Base-by-base conservation (phyloP, 2,888 invertebrate species). In the Papilio gigon region DNA sequence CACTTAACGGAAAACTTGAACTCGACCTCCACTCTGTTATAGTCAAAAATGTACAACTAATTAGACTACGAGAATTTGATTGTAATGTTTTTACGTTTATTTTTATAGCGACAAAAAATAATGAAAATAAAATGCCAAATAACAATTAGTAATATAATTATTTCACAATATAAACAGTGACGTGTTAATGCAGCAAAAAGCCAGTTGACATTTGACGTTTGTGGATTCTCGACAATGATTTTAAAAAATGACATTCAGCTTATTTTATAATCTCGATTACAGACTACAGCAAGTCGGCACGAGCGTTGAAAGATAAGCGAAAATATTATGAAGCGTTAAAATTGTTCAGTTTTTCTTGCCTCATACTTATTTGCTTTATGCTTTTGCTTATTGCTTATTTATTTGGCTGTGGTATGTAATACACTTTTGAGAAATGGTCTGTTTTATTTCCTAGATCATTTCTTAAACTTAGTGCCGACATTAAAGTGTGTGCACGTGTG, bases 121-220 rank as follows among this genome's bases (percentile, higher is more conserved):
- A 44, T 20, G 9, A 2, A 9, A 47, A 47, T 22, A 4, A 47
- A 47, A 47, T 40, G 12, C 40, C 22, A 6, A 47, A 47, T 47
- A 47, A 20, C 47, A n/a, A n/a, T n/a, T 47, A 22, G 1, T 4
- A 47, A 11, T 44, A 17, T 44, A 44, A 59, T 17, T 66, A 50
- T 66, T 66, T 66, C 66, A 50, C 66, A 66, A 60, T 33, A 66
- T 2, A 44, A 33, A 65, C 58, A 65, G 27, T 60, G 66, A 59
- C 59, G 65, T 66, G 65, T 66, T 56, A 6, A 37, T 60, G 59
- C 44, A n/a, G 40, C 9, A 44, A 27, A 66, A 65, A 50, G n/a
- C 11, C 30, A 42, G 6, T 25, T 25, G 25, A 22, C 12, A 9
- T 50, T 27, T 27, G 25, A 50, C 50, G 14, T 50, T 50, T 50